phyloP scores from a whole-genome alignment of 2,797 vertebrate genomes.

The Macrochelys suwanniensis region DNA sequence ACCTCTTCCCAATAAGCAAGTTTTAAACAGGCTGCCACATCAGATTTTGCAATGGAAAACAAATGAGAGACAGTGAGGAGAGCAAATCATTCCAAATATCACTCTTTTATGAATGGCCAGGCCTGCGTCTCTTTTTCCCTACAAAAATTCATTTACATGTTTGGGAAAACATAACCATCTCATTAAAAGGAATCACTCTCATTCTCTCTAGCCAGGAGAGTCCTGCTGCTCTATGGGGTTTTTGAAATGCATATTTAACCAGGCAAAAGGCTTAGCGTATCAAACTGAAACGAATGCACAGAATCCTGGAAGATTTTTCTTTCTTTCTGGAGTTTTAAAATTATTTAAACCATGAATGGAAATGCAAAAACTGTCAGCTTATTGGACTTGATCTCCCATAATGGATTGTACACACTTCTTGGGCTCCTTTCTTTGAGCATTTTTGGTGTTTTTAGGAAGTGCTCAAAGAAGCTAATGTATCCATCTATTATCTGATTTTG shows the following conservation, averaged over 20 bases:
- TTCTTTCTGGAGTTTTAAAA: rapidly evolving
- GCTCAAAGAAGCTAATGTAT: neutral
- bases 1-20: conserved; percentile 71
- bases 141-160: conserved; percentile 39
- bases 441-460: neutral
- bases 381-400: neutral
- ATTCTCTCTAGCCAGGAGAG: rapidly evolving
- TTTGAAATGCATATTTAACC: neutral
- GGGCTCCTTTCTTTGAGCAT: neutral
- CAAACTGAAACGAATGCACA: neutral
- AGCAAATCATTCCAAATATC: neutral
- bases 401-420: neutral
- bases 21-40: conserved; percentile 75
- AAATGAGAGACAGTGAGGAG: conserved; percentile 47
- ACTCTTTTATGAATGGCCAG: conserved; percentile 9
- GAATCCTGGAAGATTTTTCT: neutral
- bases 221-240: neutral
- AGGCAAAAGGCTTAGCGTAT: neutral
- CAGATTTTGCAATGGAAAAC: conserved; percentile 38
- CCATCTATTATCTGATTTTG: neutral
- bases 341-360: neutral
- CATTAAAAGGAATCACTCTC: neutral
- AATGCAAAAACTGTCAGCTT: neutral
- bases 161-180: neutral
- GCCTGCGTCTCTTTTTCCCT: neutral